Base-by-base conservation (phyloP, 2,797 vertebrate species). In the Danio jaintianensis region DNA sequence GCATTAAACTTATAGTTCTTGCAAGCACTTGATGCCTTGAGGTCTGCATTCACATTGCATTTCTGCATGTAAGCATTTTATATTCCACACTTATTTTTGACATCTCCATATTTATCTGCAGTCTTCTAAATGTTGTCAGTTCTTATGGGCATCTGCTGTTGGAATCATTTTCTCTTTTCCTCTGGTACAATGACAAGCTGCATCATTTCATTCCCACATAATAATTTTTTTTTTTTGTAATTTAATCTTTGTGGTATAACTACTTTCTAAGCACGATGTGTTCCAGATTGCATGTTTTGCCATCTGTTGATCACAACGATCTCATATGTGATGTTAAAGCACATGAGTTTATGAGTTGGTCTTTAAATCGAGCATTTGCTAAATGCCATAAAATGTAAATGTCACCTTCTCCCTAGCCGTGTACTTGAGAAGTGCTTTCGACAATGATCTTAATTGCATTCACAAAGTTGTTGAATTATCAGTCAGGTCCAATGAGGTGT, bases 1-100 rank as follows among this genome's bases (percentile, higher is more conserved):
- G 71, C 38, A 81, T 6, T n/a, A 55, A 83, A 80, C n/a, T 82
- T 71, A 70, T 61, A 78, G 66, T 76, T 58, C 45, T 70, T 2
- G 68, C 62, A 15, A 77, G 9, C 29, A 85, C 79, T 6, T 63
- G 6, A 5, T 86, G 71, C 6, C 63, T 80, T 7, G 78, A 78
- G 56, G 16, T 73, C 13, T 11, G 29, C 2, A 36, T 68, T 78
- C 69, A 62, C 2, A 6, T 40, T 1, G 67, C 62, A 66, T 85
- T 84, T 61, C 79, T 84, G 53, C 78, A 83, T 2, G 79, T 7
- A 4, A 79, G 82, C 0, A 84, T 42, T 11, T 82, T n/a, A 48
- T 81, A 80, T 13, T 63, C 58, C 0, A 66, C 5, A 2, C 83
- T 85, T 18, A 74, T 82, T 16, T 13, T 83, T 86, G 13, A 11